Evolutionary conservation across 2,113 vertebrate species (phyloP).

Genomic region (Malurus alboscapulatus): DNA sequence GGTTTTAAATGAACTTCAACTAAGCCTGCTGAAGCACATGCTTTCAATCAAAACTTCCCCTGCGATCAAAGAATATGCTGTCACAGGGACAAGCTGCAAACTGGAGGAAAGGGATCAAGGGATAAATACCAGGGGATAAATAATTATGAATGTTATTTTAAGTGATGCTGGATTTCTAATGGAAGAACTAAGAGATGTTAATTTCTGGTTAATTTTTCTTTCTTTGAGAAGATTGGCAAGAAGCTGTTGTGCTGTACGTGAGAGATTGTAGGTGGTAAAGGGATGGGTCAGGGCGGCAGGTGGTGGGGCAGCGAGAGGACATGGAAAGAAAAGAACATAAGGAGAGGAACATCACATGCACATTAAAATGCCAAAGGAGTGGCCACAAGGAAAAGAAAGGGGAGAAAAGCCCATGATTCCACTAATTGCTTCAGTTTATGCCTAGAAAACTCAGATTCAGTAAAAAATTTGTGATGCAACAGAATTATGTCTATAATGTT

Average conservation of each 20-base stretch:
- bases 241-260: neutral
- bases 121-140: neutral
- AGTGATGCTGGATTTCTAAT: neutral
- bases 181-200: neutral
- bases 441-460: neutral
- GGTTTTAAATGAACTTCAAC: neutral
- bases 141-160: neutral
- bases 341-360: neutral
- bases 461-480: neutral
- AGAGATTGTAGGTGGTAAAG: neutral
- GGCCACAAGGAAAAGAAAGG: neutral
- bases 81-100: neutral
- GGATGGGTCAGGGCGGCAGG: neutral
- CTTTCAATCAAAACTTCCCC: neutral
- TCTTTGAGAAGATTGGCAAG: neutral
- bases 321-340: neutral
- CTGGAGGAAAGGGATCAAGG: neutral
- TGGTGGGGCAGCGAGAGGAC: neutral
- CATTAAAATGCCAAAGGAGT: neutral
- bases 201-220: neutral
- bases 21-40: neutral
- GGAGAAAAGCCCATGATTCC: rapidly evolving
- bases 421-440: neutral
- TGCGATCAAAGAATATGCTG: neutral
- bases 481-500: neutral